Conservation (phyloP, 2,888 invertebrate species). For the Mesochorus sp. region DNA sequence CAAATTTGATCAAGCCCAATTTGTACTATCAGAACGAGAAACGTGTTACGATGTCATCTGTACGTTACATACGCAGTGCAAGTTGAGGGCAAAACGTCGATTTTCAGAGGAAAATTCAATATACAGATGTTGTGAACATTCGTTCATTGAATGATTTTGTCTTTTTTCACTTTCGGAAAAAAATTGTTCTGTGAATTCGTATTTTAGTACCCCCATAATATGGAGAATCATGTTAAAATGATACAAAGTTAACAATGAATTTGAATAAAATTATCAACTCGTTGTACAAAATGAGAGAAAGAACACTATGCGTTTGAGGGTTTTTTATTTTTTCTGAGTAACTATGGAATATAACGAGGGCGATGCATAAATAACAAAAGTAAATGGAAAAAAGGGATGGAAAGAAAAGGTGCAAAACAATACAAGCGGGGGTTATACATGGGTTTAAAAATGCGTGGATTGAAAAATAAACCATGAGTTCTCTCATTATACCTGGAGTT, state of each 20-base stretch:
- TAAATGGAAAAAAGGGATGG: not conserved
- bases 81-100: conserved; percentile 24
- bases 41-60: not conserved
- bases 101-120: conserved; percentile 47
- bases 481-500: conserved; percentile 39
- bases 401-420: not conserved
- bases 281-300: not conserved
- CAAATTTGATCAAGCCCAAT: conserved; percentile 28
- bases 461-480: conserved; percentile 26
- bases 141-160: conserved; percentile 4
- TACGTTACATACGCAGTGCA: conserved; percentile 9
- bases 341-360: not conserved
- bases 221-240: not conserved
- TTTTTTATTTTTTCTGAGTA: not conserved
- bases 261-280: not conserved
- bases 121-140: conserved; percentile 7
- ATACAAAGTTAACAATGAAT: not conserved
- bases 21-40: conserved; percentile 15
- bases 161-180: not conserved
- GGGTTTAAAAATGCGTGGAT: conserved; percentile 20
- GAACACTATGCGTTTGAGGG: not conserved
- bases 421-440: not conserved
- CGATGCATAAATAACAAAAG: not conserved
- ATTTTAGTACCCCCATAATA: not conserved
- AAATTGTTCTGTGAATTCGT: not conserved